Evolutionary conservation across 2,888 invertebrate genomes (phyloP).

Genomic region (Pheosia tremula): DNA sequence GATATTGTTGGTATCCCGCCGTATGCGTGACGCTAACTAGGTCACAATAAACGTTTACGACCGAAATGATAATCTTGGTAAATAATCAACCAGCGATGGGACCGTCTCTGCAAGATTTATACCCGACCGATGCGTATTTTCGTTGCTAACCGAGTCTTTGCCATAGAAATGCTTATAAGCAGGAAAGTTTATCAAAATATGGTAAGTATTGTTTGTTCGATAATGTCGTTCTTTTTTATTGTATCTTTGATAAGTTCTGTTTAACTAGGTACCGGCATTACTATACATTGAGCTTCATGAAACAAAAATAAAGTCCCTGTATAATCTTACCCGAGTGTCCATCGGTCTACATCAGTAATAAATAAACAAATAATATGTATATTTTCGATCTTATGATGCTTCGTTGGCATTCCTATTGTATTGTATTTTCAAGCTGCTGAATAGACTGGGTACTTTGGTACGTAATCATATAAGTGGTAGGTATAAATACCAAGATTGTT

Average conservation of each 20-base stretch:
- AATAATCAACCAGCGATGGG: conserved; percentile 61
- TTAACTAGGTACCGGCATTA: too few species aligned
- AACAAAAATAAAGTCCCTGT: too few species aligned
- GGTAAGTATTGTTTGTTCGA: conserved; percentile 1
- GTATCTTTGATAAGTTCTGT: not conserved
- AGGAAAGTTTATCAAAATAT: not conserved
- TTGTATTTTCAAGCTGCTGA: too few species aligned
- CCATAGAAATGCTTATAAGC: not conserved
- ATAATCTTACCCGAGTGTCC: too few species aligned
- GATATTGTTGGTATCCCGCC: not conserved
- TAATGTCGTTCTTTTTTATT: not conserved
- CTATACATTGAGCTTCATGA: too few species aligned
- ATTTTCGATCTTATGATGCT: too few species aligned
- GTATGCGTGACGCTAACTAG: conserved; percentile 59
- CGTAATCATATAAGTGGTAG: too few species aligned
- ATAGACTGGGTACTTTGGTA: too few species aligned
- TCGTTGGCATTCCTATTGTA: too few species aligned
- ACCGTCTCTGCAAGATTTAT: conserved; percentile 23
- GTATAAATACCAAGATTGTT: too few species aligned
- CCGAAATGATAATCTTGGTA: conserved; percentile 66
- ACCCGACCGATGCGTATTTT: conserved; percentile 1
- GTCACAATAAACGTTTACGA: conserved; percentile 74
- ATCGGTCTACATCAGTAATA: too few species aligned
- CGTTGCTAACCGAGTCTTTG: not conserved
- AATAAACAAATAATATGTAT: too few species aligned